These are phyloP conservation scores for Malthinus seriepunctatus DNA, from an alignment of 2,888 invertebrate species.

Conservation along the genomic window DNA sequence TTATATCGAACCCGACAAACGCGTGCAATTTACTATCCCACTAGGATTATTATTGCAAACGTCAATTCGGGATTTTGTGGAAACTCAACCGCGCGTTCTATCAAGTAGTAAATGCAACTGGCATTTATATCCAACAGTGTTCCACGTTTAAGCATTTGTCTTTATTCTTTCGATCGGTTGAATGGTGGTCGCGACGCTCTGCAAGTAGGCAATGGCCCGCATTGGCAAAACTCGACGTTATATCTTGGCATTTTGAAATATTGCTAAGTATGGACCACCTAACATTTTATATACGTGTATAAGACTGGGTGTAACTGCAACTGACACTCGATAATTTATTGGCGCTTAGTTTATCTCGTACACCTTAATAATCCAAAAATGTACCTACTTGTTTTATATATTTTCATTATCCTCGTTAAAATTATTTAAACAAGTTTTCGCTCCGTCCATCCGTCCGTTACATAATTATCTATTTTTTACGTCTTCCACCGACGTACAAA, in stretches of 20 bases:
- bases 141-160: conserved; percentile 56
- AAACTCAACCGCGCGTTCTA: conserved; percentile 44
- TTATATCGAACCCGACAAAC: conserved; percentile 8
- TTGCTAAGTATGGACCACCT: conserved; percentile 47
- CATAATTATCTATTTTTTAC: no score
- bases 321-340: conserved; percentile 50
- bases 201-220: conserved; percentile 29
- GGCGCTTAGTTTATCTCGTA: conserved; percentile 33
- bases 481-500: no score
- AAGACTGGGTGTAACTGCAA: conserved; percentile 42
- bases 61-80: conserved; percentile 20
- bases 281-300: conserved; percentile 50
- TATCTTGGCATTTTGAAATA: conserved; percentile 53
- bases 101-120: conserved; percentile 54
- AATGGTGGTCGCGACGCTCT: conserved; percentile 44
- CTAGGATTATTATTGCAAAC: conserved; percentile 24
- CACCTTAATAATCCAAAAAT: conserved; percentile 19
- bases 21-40: conserved; percentile 15
- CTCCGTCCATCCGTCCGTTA: background rate
- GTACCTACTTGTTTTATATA: conserved; percentile 19
- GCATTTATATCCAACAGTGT: conserved; percentile 54
- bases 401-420: conserved; percentile 8
- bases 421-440: background rate
- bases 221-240: conserved; percentile 48
- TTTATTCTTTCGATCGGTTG: conserved; percentile 58